phyloP scores from a whole-genome alignment of 2,797 vertebrate species.

The Bufotes viridis region DNA sequence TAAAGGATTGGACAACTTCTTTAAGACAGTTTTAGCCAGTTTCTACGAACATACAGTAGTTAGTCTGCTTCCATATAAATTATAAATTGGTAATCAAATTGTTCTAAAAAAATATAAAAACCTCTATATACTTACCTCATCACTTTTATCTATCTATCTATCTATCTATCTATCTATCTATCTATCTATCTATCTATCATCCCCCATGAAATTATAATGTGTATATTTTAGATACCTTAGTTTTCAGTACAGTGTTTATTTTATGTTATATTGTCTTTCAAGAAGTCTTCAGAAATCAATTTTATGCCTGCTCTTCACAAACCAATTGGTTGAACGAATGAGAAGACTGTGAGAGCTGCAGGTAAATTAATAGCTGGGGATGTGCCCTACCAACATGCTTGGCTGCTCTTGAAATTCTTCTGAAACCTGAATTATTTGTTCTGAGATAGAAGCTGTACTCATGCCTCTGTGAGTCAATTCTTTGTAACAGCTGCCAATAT shows the following conservation, averaged over 20 bases:
- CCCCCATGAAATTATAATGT: constrained; percentile 45
- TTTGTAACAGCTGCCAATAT: constrained; percentile 86
- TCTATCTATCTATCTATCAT: not conserved
- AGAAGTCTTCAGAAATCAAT: constrained; percentile 72
- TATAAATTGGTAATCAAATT: too few relatives aligned
- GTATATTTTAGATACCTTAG: constrained; percentile 64
- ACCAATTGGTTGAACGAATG: constrained; percentile 72
- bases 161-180: too few relatives aligned
- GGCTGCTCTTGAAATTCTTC: constrained; percentile 75
- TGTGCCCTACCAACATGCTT: constrained; percentile 72
- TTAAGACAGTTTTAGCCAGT: too few relatives aligned
- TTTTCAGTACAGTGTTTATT: constrained; percentile 65
- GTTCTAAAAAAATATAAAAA: too few relatives aligned
- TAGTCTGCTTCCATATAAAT: too few relatives aligned
- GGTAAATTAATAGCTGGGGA: constrained; percentile 76
- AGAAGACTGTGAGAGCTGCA: constrained; percentile 70
- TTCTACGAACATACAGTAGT: too few relatives aligned
- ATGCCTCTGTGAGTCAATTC: constrained; percentile 78
- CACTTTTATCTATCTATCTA: too few relatives aligned
- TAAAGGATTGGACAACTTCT: too few relatives aligned
- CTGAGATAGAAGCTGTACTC: constrained; percentile 78
- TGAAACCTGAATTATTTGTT: constrained; percentile 82
- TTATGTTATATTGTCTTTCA: constrained; percentile 64
- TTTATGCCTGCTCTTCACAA: constrained; percentile 69
- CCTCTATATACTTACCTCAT: too few relatives aligned